These are phyloP conservation scores for Cyprinodon diabolis DNA, from an alignment of 2,797 vertebrate species.

Conservation along the genomic window DNA sequence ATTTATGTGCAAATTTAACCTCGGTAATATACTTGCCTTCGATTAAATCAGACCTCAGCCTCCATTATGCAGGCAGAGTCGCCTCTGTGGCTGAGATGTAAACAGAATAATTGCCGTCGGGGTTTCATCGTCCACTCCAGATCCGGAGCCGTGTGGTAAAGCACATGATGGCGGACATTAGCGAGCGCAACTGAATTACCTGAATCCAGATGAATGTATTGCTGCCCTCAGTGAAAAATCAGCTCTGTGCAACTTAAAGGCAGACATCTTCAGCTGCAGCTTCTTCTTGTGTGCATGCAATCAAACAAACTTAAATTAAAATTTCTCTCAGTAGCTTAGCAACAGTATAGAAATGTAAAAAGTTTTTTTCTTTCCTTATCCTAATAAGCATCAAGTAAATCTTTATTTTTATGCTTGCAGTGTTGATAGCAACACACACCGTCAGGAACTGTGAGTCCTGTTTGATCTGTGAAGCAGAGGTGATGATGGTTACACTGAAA, in stretches of 20 bases:
- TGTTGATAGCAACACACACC: conserved; percentile 20
- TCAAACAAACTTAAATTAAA: not conserved
- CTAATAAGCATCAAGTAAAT: conserved; percentile 12
- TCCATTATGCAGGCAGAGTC: conserved; percentile 7
- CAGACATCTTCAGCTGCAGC: not conserved
- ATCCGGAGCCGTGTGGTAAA: not conserved
- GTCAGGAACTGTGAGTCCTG: conserved; percentile 13
- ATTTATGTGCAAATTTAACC: conserved; percentile 47
- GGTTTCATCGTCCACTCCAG: not conserved
- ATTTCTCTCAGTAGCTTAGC: conserved; percentile 51
- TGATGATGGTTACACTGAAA: conserved; percentile 19
- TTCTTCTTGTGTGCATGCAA: not conserved
- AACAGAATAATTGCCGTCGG: conserved; percentile 20
- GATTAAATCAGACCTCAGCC: conserved; percentile 35
- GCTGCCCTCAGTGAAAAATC: not conserved
- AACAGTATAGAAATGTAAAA: conserved; percentile 33
- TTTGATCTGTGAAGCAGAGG: conserved; percentile 40
- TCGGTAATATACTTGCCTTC: conserved; percentile 27
- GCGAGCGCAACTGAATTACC: not conserved
- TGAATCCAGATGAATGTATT: conserved; percentile 11
- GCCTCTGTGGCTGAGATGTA: conserved; percentile 22
- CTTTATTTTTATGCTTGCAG: not conserved
- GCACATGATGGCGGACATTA: not conserved
- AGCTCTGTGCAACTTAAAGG: not conserved
- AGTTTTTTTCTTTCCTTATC: conserved; percentile 12